A percentile compares a stretch with the other conserved stretches of the same genome.
Conservation (phyloP, 2,888 invertebrate species). For the Eupithecia inturbata region DNA sequence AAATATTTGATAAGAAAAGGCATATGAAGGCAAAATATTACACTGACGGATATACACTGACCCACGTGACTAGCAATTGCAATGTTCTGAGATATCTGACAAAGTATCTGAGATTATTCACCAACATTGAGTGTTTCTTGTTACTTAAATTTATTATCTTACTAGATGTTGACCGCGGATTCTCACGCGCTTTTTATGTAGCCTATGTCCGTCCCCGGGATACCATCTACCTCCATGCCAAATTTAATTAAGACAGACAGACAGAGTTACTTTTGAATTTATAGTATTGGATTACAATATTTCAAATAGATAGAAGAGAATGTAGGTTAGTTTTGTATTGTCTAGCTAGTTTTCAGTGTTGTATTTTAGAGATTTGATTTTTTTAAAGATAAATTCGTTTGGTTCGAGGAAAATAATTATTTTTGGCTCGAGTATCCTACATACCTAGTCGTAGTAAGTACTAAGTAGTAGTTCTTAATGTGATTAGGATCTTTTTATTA, state of each 20-base stretch:
- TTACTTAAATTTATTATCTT: too few species aligned
- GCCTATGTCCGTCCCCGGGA: too few species aligned
- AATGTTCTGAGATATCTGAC: neutral
- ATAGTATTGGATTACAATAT: too few species aligned
- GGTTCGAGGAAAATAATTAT: neutral
- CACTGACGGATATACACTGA: neutral
- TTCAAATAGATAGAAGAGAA: neutral
- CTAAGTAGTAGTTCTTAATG: too few species aligned
- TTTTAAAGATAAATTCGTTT: neutral
- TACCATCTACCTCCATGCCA: too few species aligned
- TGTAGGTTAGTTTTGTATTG: neutral
- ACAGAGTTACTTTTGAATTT: too few species aligned
- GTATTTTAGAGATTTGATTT: neutral
- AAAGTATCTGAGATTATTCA: neutral
- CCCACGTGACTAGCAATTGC: neutral
- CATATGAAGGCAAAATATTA: conserved; percentile 7
- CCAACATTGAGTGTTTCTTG: neutral
- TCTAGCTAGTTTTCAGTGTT: neutral
- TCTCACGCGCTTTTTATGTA: too few species aligned
- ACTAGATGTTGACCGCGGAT: too few species aligned
- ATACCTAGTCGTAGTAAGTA: neutral
- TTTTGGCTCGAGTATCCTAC: neutral
- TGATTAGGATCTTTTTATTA: neutral
- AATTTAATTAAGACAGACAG: too few species aligned
- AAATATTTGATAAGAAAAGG: neutral